Evolutionary conservation across 1,140 invertebrate species (phyloP), one percentile per base, ranked within the genome.

Genomic region (Papilio xuthus): DNA sequence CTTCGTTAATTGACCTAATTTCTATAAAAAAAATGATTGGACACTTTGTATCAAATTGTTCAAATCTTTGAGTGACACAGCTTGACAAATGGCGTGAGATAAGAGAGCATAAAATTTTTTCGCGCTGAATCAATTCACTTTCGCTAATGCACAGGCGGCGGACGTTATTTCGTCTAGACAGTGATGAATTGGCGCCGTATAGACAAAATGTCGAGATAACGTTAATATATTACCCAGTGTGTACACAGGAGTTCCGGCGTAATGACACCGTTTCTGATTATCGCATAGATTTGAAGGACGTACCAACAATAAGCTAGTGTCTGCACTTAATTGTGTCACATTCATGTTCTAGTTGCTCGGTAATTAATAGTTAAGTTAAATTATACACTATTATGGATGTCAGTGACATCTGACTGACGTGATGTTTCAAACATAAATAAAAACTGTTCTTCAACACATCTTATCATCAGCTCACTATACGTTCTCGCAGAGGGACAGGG

Each of bases 201-300:
- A 88, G 86, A 90, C 90, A 84, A 83, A 91, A 81, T 86, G 90
- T 91, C 90, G 82, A 89, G 91, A 93, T 93, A 93, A 93, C 78
- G 81, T 77, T 90, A 91, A 92, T 90, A 87, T 91, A 93, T 92
- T 82, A 83, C 81, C 56, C 70, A 72, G 60, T 86, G 82, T 86
- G 80, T 83, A 87, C 83, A 85, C 80, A 82, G 81, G 81, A 84
- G 72, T 80, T 67, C 85, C 60, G 60, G 12, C 83, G 70, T 84
- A 89, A 89, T 92, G 83, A 87, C 82, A 88, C 82, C 81, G 79
- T 69, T 78, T 77, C 82, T 81, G 83, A 84, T 85, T 87, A 84
- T 72, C 78, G 47, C 32, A 67, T 56, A 28, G 60, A 53, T 74
- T 83, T 83, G 77, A 89, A 90, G 80, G 85, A 82, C 86, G 75